Base-by-base conservation (phyloP, 2,797 vertebrate species). In the Parambassis ranga region DNA sequence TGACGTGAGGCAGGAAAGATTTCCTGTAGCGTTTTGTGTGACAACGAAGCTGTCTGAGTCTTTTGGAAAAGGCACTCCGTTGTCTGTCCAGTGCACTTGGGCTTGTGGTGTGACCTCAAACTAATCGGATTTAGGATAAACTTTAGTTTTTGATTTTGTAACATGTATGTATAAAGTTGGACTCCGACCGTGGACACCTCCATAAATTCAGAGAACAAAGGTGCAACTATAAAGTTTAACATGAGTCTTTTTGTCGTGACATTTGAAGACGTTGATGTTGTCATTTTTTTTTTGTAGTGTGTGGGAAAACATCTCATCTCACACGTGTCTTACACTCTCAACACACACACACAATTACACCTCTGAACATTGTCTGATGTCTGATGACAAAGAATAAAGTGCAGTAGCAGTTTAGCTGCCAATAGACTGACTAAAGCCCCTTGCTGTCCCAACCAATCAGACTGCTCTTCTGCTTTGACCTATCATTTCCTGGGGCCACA, bases 331-430 rank as follows among this genome's bases (percentile, higher is more conserved):
- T 4, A 14, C 18, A 14, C 18, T 28, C 3, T 5, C 23, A 10
- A 1, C 10, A 30, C 11, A 33, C 20, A 32, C 39, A 51, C 11
- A 57, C 64, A 69, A 14, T 60, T 52, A 55, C 8, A 23, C 51
- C 38, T 3, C 11, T 61, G 66, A 79, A 60, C n/a, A n/a, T 58
- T 65, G 60, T 62, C 51, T 0, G n/a, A 26, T 50, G 60, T 39
- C 26, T 27, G 35, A 74, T 65, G 35, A 67, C 64, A 65, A 32
- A 33, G 22, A 68, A 58, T 60, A 59, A 66, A 81, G 56, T n/a
- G n/a, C 63, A 46, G 49, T 57, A 18, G 57, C 51, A 60, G 46
- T 59, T 58, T 51, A 73, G 74, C 49, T 48, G 65, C 74, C 11
- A 2, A 28, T 51, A 62, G 47, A 39, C 53, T 19, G 57, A 49